Base-by-base conservation (phyloP, 2,888 invertebrate species). In the Rotaria sp. region DNA sequence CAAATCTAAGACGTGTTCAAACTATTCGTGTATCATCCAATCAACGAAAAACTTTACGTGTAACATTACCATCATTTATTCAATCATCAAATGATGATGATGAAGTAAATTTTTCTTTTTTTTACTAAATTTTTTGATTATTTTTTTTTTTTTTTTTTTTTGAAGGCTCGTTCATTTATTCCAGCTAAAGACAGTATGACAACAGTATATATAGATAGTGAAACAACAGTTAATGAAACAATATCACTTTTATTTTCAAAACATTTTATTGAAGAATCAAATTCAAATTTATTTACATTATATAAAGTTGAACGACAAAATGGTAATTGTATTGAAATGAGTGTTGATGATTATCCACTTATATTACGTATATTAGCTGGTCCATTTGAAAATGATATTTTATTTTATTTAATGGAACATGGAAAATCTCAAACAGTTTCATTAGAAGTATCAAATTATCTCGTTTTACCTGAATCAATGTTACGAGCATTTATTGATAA, bases 321-420 rank as follows among this genome's bases (percentile, higher is more conserved):
- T 41, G 75, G 75, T 0, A 80, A 80, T 45, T 41, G 24, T 80
- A 41, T 24, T 26, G 75, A 80, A 80, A 24, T 80, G 45, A 80
- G 45, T 41, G 75, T 45, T 45, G 75, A 80, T 45, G 75, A 80
- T 80, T 80, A 41, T 80, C 75, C 75, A 41, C 26, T 80, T 13
- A 80, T 80, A 26, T 80, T 80, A 80, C 75, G 75, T 11, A 45
- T 80, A 41, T 41, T 80, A 80, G 45, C 75, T 80, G 75, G 75
- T 3, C 75, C 75, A 45, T 80, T 80, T 45, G 67, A 67, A 30
- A 80, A 80, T 45, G 75, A 80, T 80, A 80, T 45, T 26, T 45
- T 41, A 80, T 80, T 80, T 80, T 80, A 80, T 80, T 41, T 80
- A 80, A 80, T 80, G 75, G 75, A 80, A 80, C 38, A 80, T 11